Percentiles rank a stretch among this genome's conserved stretches.
Evolutionary conservation across 2,797 vertebrate genomes (phyloP).

Genomic region (Smutsia gigantea): DNA sequence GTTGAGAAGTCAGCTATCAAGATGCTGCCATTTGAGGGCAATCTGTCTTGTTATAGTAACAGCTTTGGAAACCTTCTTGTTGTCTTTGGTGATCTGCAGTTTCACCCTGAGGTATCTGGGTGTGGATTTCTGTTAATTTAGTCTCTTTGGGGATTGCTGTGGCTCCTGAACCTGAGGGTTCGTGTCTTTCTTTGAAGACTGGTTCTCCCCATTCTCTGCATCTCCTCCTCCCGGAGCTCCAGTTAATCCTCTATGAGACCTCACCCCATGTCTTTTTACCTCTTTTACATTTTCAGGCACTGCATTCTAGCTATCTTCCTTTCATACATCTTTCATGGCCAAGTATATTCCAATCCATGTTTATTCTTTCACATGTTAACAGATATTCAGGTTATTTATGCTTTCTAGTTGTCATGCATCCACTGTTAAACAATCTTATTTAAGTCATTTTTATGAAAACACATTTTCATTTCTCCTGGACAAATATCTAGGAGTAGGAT

Average conservation of each 20-base stretch:
- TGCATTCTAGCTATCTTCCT: not conserved
- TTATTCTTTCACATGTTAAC: not conserved
- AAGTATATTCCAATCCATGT: not conserved
- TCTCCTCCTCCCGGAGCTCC: not conserved
- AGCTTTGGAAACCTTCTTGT: not conserved
- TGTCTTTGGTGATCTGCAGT: not conserved
- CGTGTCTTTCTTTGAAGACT: not conserved
- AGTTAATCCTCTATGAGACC: rapidly evolving
- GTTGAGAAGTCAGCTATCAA: not conserved
- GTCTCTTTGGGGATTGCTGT: not conserved
- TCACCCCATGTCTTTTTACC: not conserved
- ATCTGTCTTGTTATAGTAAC: too few species aligned
- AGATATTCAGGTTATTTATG: not conserved
- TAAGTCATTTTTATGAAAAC: not conserved
- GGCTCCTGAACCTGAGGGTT: not conserved
- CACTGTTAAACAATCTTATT: not conserved
- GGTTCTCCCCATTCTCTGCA: not conserved
- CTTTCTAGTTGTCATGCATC: not conserved
- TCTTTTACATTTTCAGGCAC: not conserved
- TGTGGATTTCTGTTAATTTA: not conserved
- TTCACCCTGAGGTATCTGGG: not conserved
- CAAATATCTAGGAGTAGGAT: not conserved
- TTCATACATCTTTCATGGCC: not conserved
- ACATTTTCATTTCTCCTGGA: not conserved
- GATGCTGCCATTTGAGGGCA: not conserved